Conservation (phyloP, 1,140 invertebrate genomes). For the Drosophila orena region DNA sequence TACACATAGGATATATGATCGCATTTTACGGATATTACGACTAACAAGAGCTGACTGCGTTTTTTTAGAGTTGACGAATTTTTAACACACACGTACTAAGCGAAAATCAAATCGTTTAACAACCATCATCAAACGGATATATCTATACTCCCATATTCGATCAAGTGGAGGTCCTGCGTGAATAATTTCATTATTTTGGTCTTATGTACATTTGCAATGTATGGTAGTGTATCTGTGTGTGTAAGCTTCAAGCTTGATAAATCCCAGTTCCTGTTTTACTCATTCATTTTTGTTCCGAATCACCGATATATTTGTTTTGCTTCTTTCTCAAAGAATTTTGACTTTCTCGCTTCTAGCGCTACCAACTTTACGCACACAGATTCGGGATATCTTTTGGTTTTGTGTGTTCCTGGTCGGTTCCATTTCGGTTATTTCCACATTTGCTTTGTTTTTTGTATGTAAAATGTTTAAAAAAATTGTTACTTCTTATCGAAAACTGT, state of each 20-base stretch:
- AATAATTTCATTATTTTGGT: conserved; percentile 26
- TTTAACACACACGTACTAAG: conserved; percentile 26
- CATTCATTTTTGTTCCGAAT: conserved; percentile 55
- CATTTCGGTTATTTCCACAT: conserved; percentile 10
- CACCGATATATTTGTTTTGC: conserved; percentile 59
- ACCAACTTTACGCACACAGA: conserved; percentile 47
- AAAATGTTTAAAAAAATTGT: conserved; percentile 32
- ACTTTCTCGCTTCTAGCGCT: conserved; percentile 46
- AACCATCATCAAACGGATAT: conserved; percentile 38
- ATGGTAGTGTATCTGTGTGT: conserved; percentile 41
- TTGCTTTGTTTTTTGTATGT: conserved; percentile 1
- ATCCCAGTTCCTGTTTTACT: conserved; percentile 72
- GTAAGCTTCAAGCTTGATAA: conserved; percentile 77
- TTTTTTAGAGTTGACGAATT: conserved; percentile 9
- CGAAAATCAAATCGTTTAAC: conserved; percentile 32
- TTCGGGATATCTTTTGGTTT: conserved; percentile 15
- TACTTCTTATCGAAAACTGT: conserved; percentile 24
- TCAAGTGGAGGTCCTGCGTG: conserved; percentile 41
- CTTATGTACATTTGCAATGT: conserved; percentile 53
- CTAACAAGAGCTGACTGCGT: conserved; percentile 34
- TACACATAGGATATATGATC: conserved; percentile 26
- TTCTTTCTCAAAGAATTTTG: conserved; percentile 77
- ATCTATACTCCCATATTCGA: conserved; percentile 7
- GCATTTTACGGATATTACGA: conserved; percentile 31
- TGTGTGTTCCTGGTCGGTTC: conserved; percentile 14